Evolutionary conservation across 2,888 invertebrate species (phyloP), one percentile per base, ranked within the genome.

Genomic region (Amphiduros pacificus): DNA sequence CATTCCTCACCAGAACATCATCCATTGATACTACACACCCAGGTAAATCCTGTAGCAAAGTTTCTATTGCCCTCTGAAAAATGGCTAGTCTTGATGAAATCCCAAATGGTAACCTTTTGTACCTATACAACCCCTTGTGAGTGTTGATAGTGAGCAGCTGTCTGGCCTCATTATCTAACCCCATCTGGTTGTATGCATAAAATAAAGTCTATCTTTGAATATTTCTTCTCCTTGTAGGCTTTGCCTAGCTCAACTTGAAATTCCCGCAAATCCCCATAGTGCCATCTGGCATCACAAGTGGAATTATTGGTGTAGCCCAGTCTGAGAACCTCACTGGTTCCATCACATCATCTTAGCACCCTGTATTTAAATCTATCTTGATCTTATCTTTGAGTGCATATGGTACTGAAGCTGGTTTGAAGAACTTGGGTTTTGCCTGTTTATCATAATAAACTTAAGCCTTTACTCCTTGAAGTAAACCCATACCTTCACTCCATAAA

Each of bases 61-160:
- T 14, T 32, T 31, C 32, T 17, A 55, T 55, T n/a, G 40, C 36
- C 20, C 55, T 11, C 36, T 55, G 32, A n/a, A 55, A 55, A 17
- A 55, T 55, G 9, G 32, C 55, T 9, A 40, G 55, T 4, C 36
- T 40, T 2, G 55, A 55, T n/a, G 36, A 36, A 17, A 55, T 40
- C 3, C 55, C 40, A 22, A 36, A 55, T 2, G 55, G 55, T 5
- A 55, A 20, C 2, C 55, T 20, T 22, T 31, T 55, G 22, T 36
- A 55, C 2, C 40, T 14, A 20, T 24, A 55, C 4, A 53, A 31
- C 3, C 53, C 53, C n/a, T 24, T 29, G 2, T 17, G 24, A 24
- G 53, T 53, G n/a, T 27, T 29, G 26, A 53, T 29, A 31, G 53
- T 53, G 5, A 31, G 17, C 26, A 28, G 29, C 29, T 53, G 17